Evolutionary conservation across 2,888 invertebrate species (phyloP), one percentile per base, ranked within the genome.

Genomic region (Drosophila siamana): DNA sequence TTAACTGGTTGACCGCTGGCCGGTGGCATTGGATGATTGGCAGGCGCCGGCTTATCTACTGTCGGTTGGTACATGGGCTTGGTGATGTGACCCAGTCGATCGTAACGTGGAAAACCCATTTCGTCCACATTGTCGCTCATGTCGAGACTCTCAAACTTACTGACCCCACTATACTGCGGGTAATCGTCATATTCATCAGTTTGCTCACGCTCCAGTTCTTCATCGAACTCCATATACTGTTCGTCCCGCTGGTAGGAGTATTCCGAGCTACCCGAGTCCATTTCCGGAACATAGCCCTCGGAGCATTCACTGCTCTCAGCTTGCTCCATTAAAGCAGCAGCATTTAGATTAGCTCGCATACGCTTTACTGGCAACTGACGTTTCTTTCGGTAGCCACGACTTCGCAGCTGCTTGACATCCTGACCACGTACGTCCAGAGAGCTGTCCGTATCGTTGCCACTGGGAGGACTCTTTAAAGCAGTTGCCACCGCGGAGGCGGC

Each of bases 401-500:
- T 94, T 43, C 95, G 92, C 77, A 95, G 93, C 78, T 95, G 94
- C 80, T 95, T 94, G 0, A 95, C 94, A 89, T 95, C 95, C 82
- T 95, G 94, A 64, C 95, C 94, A 1, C 91, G 89, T 24, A 94
- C 93, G 87, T 94, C 94, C 66, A 94, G 89, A 0, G 95, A 95
- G 83, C 95, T 95, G 69, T 95, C 95, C 0, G 95, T 95, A 72
- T 95, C 95, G 78, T 95, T 95, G 62, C 95, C 95, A 86, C 95
- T 95, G 0, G 95, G 95, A 11, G 95, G 95, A 91, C 95, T 95
- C 87, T 95, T 95, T 30, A 95, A 91, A 11, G 94, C 94, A 73
- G 94, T 93, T 15, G 71, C 74, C 2, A 74, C 52, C 4, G 69
- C 54, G 9, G 54, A 72, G 1, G 81, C 67, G 8, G 67, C 59